Evolutionary conservation across 2,888 invertebrate species (phyloP).

Genomic region (Erebia epiphron): DNA sequence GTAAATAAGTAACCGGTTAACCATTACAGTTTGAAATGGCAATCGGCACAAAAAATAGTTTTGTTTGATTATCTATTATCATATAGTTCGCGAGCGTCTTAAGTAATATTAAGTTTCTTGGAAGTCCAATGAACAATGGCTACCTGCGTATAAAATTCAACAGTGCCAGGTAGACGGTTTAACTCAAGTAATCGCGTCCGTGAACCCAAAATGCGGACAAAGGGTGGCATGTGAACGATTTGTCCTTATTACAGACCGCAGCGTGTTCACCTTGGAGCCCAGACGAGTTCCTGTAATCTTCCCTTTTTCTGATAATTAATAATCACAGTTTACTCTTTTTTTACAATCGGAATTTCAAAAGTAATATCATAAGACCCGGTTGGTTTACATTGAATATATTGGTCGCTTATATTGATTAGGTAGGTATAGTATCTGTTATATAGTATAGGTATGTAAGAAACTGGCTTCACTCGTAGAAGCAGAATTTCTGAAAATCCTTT

Average conservation of each 20-base stretch:
- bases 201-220: slow-evolving; percentile 72
- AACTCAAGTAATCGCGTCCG: slow-evolving; percentile 53
- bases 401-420: too few relatives aligned
- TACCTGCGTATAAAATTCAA: slow-evolving; percentile 39
- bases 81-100: slow-evolving; percentile 14
- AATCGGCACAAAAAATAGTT: slow-evolving; percentile 9
- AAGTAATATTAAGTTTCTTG: slow-evolving; percentile 22
- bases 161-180: slow-evolving; percentile 36
- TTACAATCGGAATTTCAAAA: background rate
- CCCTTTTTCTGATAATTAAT: slow-evolving; percentile 43
- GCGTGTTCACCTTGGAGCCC: slow-evolving; percentile 70
- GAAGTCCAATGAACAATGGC: slow-evolving; percentile 33
- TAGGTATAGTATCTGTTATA: too few relatives aligned
- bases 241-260: slow-evolving; percentile 69
- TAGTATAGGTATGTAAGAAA: too few relatives aligned
- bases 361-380: background rate
- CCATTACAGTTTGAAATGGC: slow-evolving; percentile 7
- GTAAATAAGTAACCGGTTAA: slow-evolving; percentile 8
- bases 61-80: slow-evolving; percentile 11
- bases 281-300: slow-evolving; percentile 68
- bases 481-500: too few relatives aligned
- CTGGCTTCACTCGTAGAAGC: too few relatives aligned
- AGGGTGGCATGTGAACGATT: slow-evolving; percentile 75
- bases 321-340: background rate
- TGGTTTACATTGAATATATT: too few relatives aligned